Evolutionary conservation across 2,888 invertebrate species (phyloP), one percentile per base, ranked within the genome.

Genomic region (Cryptus armator): DNA sequence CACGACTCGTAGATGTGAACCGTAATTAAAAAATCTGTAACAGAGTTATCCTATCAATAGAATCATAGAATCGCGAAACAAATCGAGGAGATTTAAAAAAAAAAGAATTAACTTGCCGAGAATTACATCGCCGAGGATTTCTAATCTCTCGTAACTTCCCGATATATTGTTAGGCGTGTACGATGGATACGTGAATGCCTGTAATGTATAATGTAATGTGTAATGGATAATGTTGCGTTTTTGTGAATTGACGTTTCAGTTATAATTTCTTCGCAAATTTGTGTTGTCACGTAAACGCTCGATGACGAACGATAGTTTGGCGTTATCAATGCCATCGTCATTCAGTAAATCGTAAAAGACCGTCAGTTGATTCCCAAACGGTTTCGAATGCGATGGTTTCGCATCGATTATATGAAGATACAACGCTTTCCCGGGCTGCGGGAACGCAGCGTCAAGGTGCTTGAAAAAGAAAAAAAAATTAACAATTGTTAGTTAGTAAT

Each of bases 161-260:
- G 99, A 99, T 67, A 97, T 91, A 0, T 96, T 95, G 94, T 99
- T 98, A 6, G 96, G 95, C 5, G 96, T 95, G 94, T 97, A 98
- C 0, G 99, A 98, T 0, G 99, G 96, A 94, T 99, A 99, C 0
- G 99, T 98, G 74, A 99, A 94, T 0, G 99, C 99, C 96, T 97
- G 62, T 74, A 89, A 89, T n/a, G 62, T 43, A 24, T n/a, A n/a
- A n/a, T n/a, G n/a, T n/a, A n/a, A n/a, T n/a, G n/a, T n/a, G n/a
- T n/a, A n/a, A n/a, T n/a, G n/a, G 10, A 51, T 51, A 16, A 51
- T 9, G 3, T 2, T 51, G n/a, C n/a, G n/a, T 51, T 46, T 46
- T 3, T 32, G 2, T 32, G 97, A 92, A 98, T 98, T 4, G 91
- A 87, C 16, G 96, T 97, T 5, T 93, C 74, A 0, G 98, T 97